Evolutionary conservation across 2,797 vertebrate genomes (phyloP).

Genomic region (Pagetopsis macropterus): DNA sequence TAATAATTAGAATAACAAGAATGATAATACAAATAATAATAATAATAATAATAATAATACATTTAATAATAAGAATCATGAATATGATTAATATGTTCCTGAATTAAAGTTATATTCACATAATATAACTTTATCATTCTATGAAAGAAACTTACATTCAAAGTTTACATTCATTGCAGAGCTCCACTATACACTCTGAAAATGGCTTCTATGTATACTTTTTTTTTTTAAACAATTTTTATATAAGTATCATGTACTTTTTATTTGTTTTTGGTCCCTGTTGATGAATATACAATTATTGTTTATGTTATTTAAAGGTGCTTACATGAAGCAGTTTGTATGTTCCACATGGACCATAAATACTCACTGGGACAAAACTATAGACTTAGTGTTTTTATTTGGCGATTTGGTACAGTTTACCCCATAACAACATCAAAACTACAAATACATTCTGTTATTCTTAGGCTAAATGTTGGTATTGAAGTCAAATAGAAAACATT

Average conservation of each 20-base stretch:
- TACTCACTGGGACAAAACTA: not conserved
- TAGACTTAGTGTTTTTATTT: not conserved
- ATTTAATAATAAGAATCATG: no score
- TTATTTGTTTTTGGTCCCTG: no score
- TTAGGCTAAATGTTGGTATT: not conserved
- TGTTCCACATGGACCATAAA: not conserved
- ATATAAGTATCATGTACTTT: no score
- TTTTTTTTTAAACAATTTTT: no score
- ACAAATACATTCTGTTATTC: not conserved
- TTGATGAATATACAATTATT: not conserved
- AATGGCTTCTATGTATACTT: no score
- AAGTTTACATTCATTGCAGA: not conserved
- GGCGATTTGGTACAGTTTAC: not conserved
- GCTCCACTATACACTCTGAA: not conserved
- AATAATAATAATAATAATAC: no score
- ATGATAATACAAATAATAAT: no score
- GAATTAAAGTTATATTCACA: no score
- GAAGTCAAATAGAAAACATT: not conserved
- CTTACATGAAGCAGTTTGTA: not conserved
- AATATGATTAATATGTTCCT: no score
- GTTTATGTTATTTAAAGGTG: not conserved
- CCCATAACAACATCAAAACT: no score
- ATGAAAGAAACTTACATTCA: not conserved
- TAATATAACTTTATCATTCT: no score
- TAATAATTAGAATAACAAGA: not conserved